These are phyloP conservation scores for Mizuhopecten yessoensis DNA, from an alignment of 1,140 invertebrate species.

Conservation along the genomic window DNA sequence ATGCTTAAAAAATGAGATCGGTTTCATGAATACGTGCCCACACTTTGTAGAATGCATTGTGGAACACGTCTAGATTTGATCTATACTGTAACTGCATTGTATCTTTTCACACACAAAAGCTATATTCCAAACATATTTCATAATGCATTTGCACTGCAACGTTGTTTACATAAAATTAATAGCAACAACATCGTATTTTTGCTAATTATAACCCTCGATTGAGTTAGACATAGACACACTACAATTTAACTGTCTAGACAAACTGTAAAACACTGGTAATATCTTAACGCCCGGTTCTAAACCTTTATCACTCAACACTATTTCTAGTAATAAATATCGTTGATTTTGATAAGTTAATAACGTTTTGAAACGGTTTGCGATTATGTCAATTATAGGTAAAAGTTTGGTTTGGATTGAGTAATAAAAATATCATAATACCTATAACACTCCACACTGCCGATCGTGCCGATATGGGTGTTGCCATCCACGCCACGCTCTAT, in stretches of 20 bases:
- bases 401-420: background rate
- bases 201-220: background rate
- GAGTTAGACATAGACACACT: constrained; percentile 42
- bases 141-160: background rate
- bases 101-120: too few species aligned
- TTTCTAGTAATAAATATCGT: background rate
- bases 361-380: background rate
- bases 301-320: background rate
- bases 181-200: background rate
- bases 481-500: too few species aligned
- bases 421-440: background rate
- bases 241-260: constrained; percentile 47
- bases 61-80: background rate
- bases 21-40: too few species aligned
- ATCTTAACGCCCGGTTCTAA: constrained; percentile 10
- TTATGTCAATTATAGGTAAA: background rate
- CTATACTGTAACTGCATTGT: background rate
- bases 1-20: too few species aligned
- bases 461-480: too few species aligned
- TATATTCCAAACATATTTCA: background rate
- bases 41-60: background rate
- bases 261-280: constrained; percentile 52
- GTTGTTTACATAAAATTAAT: background rate
- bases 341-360: background rate
- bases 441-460: too few species aligned